Evolutionary conservation across 2,888 invertebrate species (phyloP).

Genomic region (Tupiocoris notatus): DNA sequence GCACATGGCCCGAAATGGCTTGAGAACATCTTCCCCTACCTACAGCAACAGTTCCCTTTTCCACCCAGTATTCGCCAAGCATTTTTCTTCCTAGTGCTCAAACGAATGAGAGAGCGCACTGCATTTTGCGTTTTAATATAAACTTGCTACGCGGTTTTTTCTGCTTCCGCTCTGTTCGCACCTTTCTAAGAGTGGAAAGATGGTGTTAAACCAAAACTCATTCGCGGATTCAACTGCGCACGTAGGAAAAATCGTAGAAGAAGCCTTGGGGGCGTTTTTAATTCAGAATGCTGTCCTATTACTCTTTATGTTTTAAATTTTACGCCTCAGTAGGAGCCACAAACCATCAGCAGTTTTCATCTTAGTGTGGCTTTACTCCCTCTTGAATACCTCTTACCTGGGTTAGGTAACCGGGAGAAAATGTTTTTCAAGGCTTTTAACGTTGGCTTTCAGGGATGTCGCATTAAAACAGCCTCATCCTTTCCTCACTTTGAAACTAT

Average conservation of each 20-base stretch:
- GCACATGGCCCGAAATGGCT: neutral
- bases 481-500: neutral
- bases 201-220: neutral
- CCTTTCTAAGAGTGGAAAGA: neutral
- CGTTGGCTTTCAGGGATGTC: neutral
- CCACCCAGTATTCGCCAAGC: too few relatives aligned
- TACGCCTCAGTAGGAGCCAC: neutral
- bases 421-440: neutral
- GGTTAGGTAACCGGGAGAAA: neutral
- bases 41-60: neutral
- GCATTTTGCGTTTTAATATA: neutral
- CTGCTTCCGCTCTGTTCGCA: neutral
- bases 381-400: neutral
- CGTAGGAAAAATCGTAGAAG: neutral
- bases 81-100: too few relatives aligned
- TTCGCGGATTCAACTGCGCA: neutral
- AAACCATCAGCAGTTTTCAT: neutral
- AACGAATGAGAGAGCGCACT: neutral
- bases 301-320: neutral
- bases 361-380: neutral
- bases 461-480: neutral
- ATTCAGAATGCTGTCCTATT: neutral
- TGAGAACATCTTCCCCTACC: neutral
- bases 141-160: neutral
- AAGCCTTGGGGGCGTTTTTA: neutral